Evolutionary conservation across 2,888 invertebrate genomes (phyloP), one percentile per base, ranked within the genome.

Genomic region (Temnothorax rugatulus): DNA sequence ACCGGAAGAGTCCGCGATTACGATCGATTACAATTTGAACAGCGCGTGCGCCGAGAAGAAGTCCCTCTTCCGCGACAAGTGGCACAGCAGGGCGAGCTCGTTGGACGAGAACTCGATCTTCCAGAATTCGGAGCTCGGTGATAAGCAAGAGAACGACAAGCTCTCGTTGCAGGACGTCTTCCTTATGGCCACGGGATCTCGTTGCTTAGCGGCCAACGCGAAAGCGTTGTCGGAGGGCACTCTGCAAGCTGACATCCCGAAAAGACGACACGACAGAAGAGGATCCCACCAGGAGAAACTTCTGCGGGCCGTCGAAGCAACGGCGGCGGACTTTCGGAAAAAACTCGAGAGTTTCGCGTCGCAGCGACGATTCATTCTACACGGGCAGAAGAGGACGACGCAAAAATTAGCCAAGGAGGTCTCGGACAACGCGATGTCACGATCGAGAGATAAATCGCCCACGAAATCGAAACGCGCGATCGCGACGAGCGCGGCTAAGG

Each of bases 1-100:
- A 25, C 74, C 83, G 4, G 83, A 90, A 21, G 76, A 88, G 1
- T 25, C 86, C 29, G 85, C 61, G 29, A 73, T 59, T 44, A 75
- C 54, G 5, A 86, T 93, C 25, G 92, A 93, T 82, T 93, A 92
- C 52, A 93, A 93, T 74, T 52, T 93, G 11, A 91, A 93, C 73
- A 89, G 84, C 64, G 79, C 84, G 0, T 87, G 84, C 29, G 85
- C 81, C 3, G 92, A 92, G 21, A 91, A 93, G 66, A 92, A 91
- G 29, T 44, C 87, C 0, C 47, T 89, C 61, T 90, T 86, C 61
- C 87, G 86, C 4, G 91, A 92, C 29, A 91, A 91, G 63, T 92
- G 88, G 84, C 92, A 91, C 76, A 90, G 91, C 9, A 87, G 92
- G 25, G 92, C 93, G 3, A 92, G 90, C 66, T 94, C 93, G 0